Evolutionary conservation across 2,888 invertebrate species (phyloP).

Genomic region (Eristalis intricaria): DNA sequence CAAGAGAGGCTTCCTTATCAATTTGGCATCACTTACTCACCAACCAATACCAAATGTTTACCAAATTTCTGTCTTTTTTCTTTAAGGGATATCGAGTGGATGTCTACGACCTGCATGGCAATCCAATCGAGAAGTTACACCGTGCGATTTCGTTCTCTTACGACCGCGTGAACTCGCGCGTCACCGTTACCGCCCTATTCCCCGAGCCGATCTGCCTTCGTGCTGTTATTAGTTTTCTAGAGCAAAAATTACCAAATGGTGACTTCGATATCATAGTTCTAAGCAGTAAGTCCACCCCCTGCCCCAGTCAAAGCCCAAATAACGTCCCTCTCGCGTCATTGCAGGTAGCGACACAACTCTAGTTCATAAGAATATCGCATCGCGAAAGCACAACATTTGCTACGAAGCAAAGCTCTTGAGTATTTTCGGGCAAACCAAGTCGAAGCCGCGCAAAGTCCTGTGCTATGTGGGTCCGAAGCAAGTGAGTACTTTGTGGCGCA

Average conservation of each 20-base stretch:
- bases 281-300: constrained; percentile 85
- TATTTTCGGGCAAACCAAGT: constrained; percentile 81
- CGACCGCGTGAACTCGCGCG: constrained; percentile 89
- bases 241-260: constrained; percentile 90
- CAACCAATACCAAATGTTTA: background rate
- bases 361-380: constrained; percentile 93
- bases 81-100: constrained; percentile 85
- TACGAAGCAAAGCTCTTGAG: constrained; percentile 91
- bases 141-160: constrained; percentile 86
- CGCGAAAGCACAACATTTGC: constrained; percentile 92
- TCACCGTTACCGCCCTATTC: constrained; percentile 89
- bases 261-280: constrained; percentile 96
- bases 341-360: constrained; percentile 89
- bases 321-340: constrained; percentile 47
- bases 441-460: constrained; percentile 92
- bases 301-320: background rate
- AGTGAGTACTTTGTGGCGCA: constrained; percentile 77
- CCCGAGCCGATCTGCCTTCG: constrained; percentile 91
- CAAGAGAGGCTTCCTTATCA: no score
- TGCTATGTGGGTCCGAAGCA: constrained; percentile 96
- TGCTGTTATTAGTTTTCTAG: constrained; percentile 89
- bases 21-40: background rate
- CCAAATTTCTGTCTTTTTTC: constrained; percentile 35
- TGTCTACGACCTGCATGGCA: constrained; percentile 84
- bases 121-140: constrained; percentile 83